A percentile compares a stretch with the other conserved stretches of the same genome.
Evolutionary conservation across 2,888 invertebrate genomes (phyloP).

Genomic region (Ceratothoa steindachneri): DNA sequence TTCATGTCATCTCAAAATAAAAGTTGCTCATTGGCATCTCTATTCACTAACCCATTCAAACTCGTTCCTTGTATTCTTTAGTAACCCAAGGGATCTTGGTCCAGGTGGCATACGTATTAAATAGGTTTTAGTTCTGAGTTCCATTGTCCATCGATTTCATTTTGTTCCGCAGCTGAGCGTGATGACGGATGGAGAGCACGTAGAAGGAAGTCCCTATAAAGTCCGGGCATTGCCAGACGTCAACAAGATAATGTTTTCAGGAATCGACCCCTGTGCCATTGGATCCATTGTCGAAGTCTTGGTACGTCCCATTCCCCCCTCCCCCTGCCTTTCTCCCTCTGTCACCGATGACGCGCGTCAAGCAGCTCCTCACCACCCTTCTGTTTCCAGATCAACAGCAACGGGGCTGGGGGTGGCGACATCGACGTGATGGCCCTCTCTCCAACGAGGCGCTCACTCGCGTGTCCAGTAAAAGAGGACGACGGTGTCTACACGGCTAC

Average conservation of each 20-base stretch:
- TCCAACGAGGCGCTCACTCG: conserved; percentile 76
- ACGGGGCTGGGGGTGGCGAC: conserved; percentile 42
- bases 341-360: no score
- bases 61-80: no score
- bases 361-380: no score
- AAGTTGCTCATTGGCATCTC: no score
- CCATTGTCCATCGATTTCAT: no score
- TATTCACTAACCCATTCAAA: no score
- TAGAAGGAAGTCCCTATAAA: conserved; percentile 64
- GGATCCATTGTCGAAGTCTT: conserved; percentile 93
- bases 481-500: conserved; percentile 89
- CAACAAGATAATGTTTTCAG: conserved; percentile 75
- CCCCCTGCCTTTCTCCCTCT: no score
- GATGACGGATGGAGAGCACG: conserved; percentile 60
- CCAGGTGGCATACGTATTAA: no score
- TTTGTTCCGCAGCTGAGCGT: conserved; percentile 59
- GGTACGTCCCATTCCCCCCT: conserved; percentile 58
- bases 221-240: conserved; percentile 82
- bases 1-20: no score
- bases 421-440: conserved; percentile 76
- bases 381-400: conserved; percentile 49
- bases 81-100: no score
- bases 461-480: conserved; percentile 65
- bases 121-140: no score
- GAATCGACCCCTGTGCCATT: conserved; percentile 90